phyloP scores from a whole-genome alignment of 2,888 invertebrate species.

The Drosophila paucipuncta region DNA sequence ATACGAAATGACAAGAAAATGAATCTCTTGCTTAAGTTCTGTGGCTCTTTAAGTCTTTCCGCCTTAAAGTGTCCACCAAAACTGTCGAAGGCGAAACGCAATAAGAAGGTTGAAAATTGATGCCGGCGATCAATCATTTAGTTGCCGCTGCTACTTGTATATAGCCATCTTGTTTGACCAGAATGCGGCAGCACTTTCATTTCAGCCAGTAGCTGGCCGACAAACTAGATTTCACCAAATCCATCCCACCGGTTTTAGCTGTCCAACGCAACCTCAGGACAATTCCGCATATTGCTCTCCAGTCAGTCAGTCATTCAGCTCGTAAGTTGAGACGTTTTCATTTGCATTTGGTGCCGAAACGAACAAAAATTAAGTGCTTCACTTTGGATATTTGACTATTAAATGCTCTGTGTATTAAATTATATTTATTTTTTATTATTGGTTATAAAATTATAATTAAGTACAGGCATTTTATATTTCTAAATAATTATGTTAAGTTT shows the following conservation, averaged over 20 bases:
- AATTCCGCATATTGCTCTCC: conserved; percentile 31
- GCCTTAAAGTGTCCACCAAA: conserved; percentile 32
- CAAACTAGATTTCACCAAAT: conserved; percentile 7
- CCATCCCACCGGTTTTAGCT: not conserved
- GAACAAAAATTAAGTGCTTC: conserved; percentile 16
- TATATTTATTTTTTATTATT: not conserved
- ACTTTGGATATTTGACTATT: not conserved
- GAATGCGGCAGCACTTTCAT: conserved; percentile 60
- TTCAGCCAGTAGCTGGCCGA: conserved; percentile 41
- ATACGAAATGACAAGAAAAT: conserved; percentile 5
- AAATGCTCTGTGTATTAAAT: conserved; percentile 8
- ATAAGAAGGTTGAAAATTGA: conserved; percentile 74
- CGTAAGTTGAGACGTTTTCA: conserved; percentile 78
- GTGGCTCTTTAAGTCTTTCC: conserved; percentile 41
- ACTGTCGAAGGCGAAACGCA: conserved; percentile 63
- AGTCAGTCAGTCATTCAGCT: conserved; percentile 19
- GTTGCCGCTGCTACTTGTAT: conserved; percentile 27
- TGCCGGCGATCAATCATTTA: conserved; percentile 78
- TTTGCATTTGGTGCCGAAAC: conserved; percentile 68
- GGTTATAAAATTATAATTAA: not conserved
- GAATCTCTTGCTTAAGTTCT: conserved; percentile 8
- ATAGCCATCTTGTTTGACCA: conserved; percentile 26
- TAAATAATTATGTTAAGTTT: not conserved
- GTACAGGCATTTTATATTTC: not conserved
- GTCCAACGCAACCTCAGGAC: conserved; percentile 5